phyloP scores from a whole-genome alignment of 2,113 vertebrate genomes.

The Melanerpes formicivorus region DNA sequence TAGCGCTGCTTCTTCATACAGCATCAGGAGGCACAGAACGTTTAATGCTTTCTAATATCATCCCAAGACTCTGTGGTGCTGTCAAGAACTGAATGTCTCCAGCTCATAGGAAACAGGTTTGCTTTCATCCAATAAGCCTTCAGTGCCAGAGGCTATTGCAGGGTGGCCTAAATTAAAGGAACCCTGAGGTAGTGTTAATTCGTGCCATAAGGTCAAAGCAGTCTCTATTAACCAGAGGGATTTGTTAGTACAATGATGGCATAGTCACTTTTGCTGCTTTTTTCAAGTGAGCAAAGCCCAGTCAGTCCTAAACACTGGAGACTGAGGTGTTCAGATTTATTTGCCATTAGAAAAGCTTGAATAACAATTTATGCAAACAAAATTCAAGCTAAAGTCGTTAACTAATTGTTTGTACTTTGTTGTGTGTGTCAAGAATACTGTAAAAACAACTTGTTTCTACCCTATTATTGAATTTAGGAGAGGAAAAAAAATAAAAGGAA shows the following conservation, averaged over 20 bases:
- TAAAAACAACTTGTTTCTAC: background rate
- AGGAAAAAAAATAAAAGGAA: background rate
- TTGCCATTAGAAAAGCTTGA: background rate
- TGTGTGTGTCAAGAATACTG: background rate
- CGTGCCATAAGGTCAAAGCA: slow-evolving; percentile 28
- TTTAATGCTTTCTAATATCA: background rate
- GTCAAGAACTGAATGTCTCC: background rate
- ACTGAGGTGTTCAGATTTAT: background rate
- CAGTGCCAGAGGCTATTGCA: slow-evolving; percentile 18
- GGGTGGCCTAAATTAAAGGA: slow-evolving; percentile 41
- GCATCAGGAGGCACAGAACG: background rate
- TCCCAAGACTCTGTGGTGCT: background rate
- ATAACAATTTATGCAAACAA: background rate
- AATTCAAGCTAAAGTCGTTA: background rate
- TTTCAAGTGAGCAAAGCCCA: background rate
- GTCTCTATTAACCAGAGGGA: background rate
- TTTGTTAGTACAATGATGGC: background rate
- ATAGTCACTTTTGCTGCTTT: background rate
- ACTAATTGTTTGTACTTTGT: background rate
- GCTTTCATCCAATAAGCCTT: slow-evolving; percentile 24
- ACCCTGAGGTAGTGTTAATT: slow-evolving; percentile 34
- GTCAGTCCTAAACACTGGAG: background rate
- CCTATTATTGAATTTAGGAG: background rate
- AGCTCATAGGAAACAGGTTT: background rate
- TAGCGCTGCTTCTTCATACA: background rate